Conservation (phyloP, 1,140 invertebrate species). For the Tenebrio molitor region DNA sequence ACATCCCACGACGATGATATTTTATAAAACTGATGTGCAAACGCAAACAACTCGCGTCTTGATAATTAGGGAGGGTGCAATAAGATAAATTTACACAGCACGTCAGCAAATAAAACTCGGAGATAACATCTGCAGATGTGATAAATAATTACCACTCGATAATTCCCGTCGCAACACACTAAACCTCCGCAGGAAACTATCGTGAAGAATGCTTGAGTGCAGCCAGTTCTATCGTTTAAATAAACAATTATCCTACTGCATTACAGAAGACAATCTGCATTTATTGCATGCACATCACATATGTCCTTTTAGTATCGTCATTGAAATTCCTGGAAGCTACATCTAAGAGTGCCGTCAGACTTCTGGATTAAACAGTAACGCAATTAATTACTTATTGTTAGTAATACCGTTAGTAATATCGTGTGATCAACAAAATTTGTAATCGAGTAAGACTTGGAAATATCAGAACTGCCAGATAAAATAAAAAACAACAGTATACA, state of each 20-base stretch:
- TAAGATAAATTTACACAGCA: constrained; percentile 38
- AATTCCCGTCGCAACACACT: neutral
- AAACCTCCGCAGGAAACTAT: constrained; percentile 10
- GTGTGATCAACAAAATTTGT: neutral
- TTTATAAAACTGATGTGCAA: constrained; percentile 20
- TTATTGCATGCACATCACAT: too few relatives aligned
- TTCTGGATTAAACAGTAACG: neutral
- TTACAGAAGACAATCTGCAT: neutral
- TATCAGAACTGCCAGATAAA: too few relatives aligned
- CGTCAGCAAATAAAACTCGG: constrained; percentile 42
- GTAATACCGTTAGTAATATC: too few relatives aligned
- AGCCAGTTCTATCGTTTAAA: neutral
- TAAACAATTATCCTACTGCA: constrained; percentile 5
- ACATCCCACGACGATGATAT: constrained; percentile 10
- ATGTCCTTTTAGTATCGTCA: neutral
- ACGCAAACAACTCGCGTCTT: constrained; percentile 26
- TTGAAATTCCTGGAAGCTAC: constrained; percentile 7
- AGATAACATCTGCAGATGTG: constrained; percentile 42
- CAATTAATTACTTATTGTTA: neutral
- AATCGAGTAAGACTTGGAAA: neutral
- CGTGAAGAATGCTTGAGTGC: constrained; percentile 4
- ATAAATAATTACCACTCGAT: constrained; percentile 45
- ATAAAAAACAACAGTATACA: too few relatives aligned
- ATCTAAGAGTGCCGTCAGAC: neutral
- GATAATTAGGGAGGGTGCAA: constrained; percentile 42